Evolutionary conservation across 2,113 vertebrate genomes (phyloP).

Genomic region (Acrocephalus arundinaceus): DNA sequence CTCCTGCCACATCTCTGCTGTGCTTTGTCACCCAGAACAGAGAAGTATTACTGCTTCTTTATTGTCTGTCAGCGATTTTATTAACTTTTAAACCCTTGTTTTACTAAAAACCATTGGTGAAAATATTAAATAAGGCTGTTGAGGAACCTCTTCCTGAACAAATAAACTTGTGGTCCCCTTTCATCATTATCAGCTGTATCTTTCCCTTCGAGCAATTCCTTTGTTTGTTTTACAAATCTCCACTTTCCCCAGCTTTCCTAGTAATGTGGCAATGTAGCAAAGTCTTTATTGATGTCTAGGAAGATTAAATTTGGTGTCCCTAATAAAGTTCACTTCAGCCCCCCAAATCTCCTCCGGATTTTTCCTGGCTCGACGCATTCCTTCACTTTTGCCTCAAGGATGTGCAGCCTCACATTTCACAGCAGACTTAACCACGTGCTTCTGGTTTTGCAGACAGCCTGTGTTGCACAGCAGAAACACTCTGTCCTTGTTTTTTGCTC

Average conservation of each 20-base stretch:
- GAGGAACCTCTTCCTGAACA: not conserved
- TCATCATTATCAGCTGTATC: not conserved
- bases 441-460: not conserved
- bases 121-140: not conserved
- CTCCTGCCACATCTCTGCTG: not conserved
- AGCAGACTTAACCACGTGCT: not conserved
- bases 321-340: not conserved
- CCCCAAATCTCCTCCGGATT: not conserved
- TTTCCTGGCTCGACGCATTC: not conserved
- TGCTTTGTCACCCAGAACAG: not conserved
- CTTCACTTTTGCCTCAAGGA: not conserved
- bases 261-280: not conserved
- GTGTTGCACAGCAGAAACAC: not conserved
- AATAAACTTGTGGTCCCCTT: not conserved
- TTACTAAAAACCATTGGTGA: not conserved
- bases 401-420: not conserved
- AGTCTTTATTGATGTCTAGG: not conserved
- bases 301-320: not conserved
- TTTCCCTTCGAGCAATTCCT: not conserved
- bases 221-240: not conserved
- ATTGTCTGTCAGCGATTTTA: not conserved
- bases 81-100: not conserved
- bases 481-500: conserved; percentile 28
- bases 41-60: not conserved
- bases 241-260: not conserved